Conservation (phyloP, 2,888 invertebrate species). For the Geophilus truncorum region DNA sequence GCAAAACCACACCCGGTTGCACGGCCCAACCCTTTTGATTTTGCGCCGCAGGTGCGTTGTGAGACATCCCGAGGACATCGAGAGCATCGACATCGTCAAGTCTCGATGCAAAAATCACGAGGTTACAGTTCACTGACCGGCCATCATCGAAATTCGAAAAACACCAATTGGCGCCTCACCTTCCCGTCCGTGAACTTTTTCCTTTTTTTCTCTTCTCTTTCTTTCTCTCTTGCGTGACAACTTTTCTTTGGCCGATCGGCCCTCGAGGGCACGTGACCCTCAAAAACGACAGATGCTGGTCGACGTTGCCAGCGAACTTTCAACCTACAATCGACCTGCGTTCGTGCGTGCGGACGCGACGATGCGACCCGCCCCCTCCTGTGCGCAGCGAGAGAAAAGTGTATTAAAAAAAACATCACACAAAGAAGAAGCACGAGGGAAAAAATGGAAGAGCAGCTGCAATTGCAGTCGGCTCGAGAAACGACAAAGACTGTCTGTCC, state of each 20-base stretch:
- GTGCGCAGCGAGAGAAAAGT: neutral
- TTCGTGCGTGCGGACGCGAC: conserved; percentile 2
- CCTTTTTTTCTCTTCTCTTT: neutral
- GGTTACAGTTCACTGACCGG: neutral
- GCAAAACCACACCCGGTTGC: neutral
- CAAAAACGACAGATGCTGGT: neutral
- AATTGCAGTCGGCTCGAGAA: neutral
- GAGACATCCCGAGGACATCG: neutral
- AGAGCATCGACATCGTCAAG: neutral
- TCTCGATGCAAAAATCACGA: neutral
- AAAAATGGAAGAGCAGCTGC: neutral
- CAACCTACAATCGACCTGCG: conserved; percentile 4
- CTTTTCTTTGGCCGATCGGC: neutral
- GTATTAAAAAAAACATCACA: neutral
- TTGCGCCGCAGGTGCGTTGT: neutral
- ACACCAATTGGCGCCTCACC: neutral
- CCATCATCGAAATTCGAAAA: neutral
- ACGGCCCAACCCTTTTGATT: neutral
- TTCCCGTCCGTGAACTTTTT: neutral
- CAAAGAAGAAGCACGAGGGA: neutral
- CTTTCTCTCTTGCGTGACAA: neutral
- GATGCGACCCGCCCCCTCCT: neutral
- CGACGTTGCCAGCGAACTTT: neutral
- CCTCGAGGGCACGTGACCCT: neutral
- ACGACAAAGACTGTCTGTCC: neutral